Conservation (phyloP, 2,888 invertebrate genomes). For the Neocrepidodera transversa region DNA sequence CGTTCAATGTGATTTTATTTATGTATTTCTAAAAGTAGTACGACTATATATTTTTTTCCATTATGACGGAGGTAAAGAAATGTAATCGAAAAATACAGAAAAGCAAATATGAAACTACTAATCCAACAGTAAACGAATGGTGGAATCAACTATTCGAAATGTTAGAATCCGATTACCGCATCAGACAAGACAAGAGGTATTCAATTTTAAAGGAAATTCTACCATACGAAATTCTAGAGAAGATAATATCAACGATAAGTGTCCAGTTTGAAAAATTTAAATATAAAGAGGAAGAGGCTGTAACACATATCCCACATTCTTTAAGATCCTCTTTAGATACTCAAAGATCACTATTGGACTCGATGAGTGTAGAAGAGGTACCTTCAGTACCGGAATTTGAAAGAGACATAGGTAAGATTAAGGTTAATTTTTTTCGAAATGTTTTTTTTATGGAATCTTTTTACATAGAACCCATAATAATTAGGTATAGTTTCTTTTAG, state of each 20-base stretch:
- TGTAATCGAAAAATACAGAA: conserved; percentile 34
- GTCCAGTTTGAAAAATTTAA: conserved; percentile 7
- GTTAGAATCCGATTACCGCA: conserved; percentile 50
- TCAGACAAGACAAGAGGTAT: conserved; percentile 40
- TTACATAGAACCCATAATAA: too few species aligned
- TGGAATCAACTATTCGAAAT: conserved; percentile 51
- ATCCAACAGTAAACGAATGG: conserved; percentile 48
- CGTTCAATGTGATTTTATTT: neutral
- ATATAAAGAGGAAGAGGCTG: neutral
- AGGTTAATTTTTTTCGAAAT: too few species aligned
- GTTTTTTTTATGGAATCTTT: too few species aligned
- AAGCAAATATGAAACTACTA: conserved; percentile 41
- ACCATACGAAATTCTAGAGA: conserved; percentile 36
- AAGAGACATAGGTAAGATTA: too few species aligned
- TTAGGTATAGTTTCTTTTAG: too few species aligned
- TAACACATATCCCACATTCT: neutral
- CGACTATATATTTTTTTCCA: neutral
- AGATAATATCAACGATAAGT: conserved; percentile 37
- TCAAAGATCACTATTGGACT: neutral
- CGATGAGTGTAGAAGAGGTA: neutral
- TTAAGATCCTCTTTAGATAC: neutral
- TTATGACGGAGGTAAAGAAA: neutral
- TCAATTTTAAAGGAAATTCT: conserved; percentile 43
- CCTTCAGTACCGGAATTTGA: neutral
- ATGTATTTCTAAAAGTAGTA: too few species aligned